Base-by-base conservation (phyloP, 1,140 invertebrate genomes). In the Achroia grisella region DNA sequence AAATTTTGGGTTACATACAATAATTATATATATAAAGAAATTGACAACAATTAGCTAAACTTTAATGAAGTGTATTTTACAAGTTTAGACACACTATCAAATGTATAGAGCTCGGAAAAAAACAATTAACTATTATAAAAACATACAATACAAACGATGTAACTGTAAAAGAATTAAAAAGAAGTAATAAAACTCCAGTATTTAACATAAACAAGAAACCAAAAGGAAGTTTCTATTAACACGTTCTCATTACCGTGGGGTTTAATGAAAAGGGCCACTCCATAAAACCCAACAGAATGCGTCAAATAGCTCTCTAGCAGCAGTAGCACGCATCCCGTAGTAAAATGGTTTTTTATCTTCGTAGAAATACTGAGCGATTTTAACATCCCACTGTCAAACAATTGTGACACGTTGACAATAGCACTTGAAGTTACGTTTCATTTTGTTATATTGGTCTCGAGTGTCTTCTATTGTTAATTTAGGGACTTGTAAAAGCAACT, bases 201-300 rank as follows among this genome's bases (percentile, higher is more conserved):
- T 56, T 46, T 50, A 47, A 44, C 46, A 52, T 45, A 46, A 34
- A 17, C 39, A 48, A 40, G 29, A 31, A 31, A 12, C 23, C 42
- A 23, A 17, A 27, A 57, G 64, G 67, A 71, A 64, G 64, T 57
- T 44, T 56, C 59, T 52, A 68, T 71, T 71, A 71, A 62, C 59
- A 56, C 62, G 29, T 56, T 35, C 64, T 65, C 52, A 62, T 64
- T 68, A 67, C 44, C 39, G 54, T 35, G 44, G 50, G 41, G 40
- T 49, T 56, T 56, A 58, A 63, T 60, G 62, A 62, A 64, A 64
- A 48, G 50, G 48, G 48, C 40, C 41, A 59, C 54, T 62, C 52
- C 49, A 52, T 61, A 52, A 52, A 62, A 57, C 30, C 44, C 48
- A 33, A 48, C 27, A 43, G 47, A 56, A 56, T 51, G 33, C 44